phyloP scores from a whole-genome alignment of 2,888 invertebrate species.

The Hyposoter dolosus region DNA sequence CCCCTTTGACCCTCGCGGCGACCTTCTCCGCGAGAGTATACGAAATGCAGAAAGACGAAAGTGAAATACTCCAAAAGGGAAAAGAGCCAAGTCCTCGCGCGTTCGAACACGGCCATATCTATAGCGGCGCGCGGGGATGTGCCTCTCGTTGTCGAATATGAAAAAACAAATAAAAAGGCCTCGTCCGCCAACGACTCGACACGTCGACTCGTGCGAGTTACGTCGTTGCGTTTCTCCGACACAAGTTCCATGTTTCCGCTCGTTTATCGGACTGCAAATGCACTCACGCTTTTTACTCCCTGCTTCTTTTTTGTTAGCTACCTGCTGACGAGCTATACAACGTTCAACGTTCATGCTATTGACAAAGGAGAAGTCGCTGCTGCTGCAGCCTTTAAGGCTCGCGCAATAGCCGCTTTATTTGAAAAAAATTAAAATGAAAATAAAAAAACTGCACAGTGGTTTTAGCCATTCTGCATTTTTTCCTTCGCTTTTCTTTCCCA shows the following conservation, averaged over 20 bases:
- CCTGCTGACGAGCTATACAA: slow-evolving; percentile 16
- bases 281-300: slow-evolving; percentile 34
- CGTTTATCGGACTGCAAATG: slow-evolving; percentile 50
- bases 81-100: slow-evolving; percentile 32
- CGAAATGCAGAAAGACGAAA: slow-evolving; percentile 41
- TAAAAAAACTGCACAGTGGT: not conserved
- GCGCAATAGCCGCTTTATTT: slow-evolving; percentile 15
- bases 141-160: not conserved
- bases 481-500: slow-evolving; percentile 29
- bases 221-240: not conserved
- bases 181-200: not conserved
- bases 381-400: slow-evolving; percentile 18
- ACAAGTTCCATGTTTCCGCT: slow-evolving; percentile 28
- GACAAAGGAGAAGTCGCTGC: slow-evolving; percentile 52
- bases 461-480: slow-evolving; percentile 35
- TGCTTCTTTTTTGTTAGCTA: slow-evolving; percentile 24
- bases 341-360: slow-evolving; percentile 35
- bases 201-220: not conserved
- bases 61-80: slow-evolving; percentile 42
- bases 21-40: not conserved
- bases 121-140: slow-evolving; percentile 25
- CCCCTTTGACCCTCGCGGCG: slow-evolving; percentile 29
- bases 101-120: too few species aligned
- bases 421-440: not conserved
- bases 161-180: not conserved